Percentiles rank a stretch among this genome's conserved stretches.
phyloP scores from a whole-genome alignment of 2,113 vertebrate genomes.

The Myotis davidii region DNA sequence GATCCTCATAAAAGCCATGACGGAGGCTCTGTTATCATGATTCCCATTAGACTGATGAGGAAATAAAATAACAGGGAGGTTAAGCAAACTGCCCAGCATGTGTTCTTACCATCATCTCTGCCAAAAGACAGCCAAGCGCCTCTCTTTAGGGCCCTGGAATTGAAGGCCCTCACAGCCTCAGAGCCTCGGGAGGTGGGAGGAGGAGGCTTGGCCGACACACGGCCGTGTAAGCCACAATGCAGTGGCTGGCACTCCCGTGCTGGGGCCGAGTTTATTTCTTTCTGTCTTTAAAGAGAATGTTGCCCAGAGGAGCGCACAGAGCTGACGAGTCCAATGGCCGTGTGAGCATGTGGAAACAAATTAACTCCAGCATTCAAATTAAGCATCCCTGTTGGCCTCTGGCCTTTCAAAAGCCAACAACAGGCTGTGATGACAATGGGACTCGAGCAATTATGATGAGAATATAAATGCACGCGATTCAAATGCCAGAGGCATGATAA shows the following conservation, averaged over 20 bases:
- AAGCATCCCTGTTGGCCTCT: constrained; percentile 77
- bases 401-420: constrained; percentile 80
- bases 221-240: rapidly evolving
- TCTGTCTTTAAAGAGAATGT: not conserved
- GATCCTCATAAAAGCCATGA: not conserved
- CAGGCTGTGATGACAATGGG: constrained; percentile 73
- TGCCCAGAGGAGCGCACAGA: not conserved
- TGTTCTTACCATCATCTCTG: not conserved
- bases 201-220: not conserved
- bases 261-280: not conserved
- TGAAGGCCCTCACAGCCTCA: not conserved
- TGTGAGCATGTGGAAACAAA: constrained; percentile 65
- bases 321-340: constrained; percentile 43
- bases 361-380: constrained; percentile 76
- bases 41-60: not conserved
- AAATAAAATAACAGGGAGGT: not conserved
- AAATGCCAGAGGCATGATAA: constrained; percentile 82
- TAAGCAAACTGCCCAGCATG: not conserved
- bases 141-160: not conserved
- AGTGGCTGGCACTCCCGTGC: rapidly evolving
- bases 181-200: not conserved
- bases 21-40: not conserved
- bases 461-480: constrained; percentile 80
- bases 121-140: not conserved
- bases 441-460: constrained; percentile 66